These are phyloP conservation scores for Sminthopsis crassicaudata DNA, from an alignment of 2,113 vertebrate species.

Conservation along the genomic window DNA sequence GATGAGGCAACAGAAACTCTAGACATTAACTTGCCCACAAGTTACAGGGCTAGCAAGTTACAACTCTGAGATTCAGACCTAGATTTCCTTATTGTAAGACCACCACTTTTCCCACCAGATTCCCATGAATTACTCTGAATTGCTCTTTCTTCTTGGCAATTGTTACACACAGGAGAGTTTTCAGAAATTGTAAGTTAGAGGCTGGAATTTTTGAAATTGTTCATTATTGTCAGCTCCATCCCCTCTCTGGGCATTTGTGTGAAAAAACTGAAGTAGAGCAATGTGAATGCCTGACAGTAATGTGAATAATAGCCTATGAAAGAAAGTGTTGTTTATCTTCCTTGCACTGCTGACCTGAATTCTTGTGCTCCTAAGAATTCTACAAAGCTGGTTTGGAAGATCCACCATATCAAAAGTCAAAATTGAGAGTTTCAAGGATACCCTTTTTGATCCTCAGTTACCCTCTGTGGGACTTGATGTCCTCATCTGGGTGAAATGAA, in stretches of 20 bases:
- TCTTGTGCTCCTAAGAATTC: slow-evolving; percentile 7
- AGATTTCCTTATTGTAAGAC: background rate
- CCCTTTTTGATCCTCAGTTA: background rate
- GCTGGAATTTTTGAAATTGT: slow-evolving; percentile 48
- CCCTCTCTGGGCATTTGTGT: fast-evolving
- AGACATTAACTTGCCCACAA: background rate
- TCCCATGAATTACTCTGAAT: background rate
- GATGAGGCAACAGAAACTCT: background rate
- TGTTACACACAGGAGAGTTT: slow-evolving; percentile 13
- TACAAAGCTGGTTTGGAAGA: slow-evolving; percentile 35
- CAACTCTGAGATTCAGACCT: background rate
- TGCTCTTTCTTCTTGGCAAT: slow-evolving; percentile 18
- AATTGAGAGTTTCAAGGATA: background rate
- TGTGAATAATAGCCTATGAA: background rate
- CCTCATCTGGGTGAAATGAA: background rate
- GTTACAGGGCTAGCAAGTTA: background rate
- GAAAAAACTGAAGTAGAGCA: background rate
- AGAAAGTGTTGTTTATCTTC: slow-evolving; percentile 52
- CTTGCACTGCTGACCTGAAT: background rate
- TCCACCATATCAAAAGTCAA: background rate
- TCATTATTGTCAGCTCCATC: background rate
- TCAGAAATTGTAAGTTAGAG: background rate
- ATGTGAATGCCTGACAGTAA: slow-evolving; percentile 3
- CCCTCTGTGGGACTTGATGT: background rate
- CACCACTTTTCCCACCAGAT: background rate